Evolutionary conservation across 2,888 invertebrate genomes (phyloP), one percentile per base, ranked within the genome.

Genomic region (Patella pellucida): DNA sequence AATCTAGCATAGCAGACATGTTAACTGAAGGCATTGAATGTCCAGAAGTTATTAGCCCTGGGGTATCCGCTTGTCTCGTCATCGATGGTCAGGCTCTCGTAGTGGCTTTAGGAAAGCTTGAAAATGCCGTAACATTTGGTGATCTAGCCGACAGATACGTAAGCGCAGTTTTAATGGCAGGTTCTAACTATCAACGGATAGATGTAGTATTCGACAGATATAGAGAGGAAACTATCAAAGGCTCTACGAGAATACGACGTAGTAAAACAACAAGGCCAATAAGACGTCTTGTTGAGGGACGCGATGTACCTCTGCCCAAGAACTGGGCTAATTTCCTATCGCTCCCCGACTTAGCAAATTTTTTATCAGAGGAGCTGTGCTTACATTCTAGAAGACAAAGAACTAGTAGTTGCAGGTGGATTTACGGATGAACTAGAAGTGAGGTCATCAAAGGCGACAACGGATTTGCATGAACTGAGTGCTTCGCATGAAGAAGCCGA

Each of bases 1-100:
- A 56, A n/a, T 1, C 56, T n/a, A n/a, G 15, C 16, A 15, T 56
- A 5, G 56, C 56, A 56, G 56, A 56, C n/a, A 16, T n/a, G 56
- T n/a, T 56, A n/a, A n/a, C n/a, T 56, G n/a, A 56, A n/a, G 56
- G 56, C 15, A 56, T 56, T n/a, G 56, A 56, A 7, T 56, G 56
- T 56, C 56, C 56, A 56, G 5, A 15, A 5, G n/a, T n/a, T 5
- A 56, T 56, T 56, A n/a, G n/a, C 15, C 15, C 56, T n/a, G 4
- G 4, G 16, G n/a, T 5, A n/a, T n/a, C 16, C n/a, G 56, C 16
- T 4, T 5, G 16, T 56, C 56, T 56, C 7, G 16, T 56, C 15
- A 56, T 56, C n/a, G 56, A 56, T 56, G 56, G 56, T 7, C 16
- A 56, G 56, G 56, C 16, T 1, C 15, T 16, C 5, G n/a, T 54